Conservation (phyloP, 2,888 invertebrate species). For the Stenichneumon culpator region DNA sequence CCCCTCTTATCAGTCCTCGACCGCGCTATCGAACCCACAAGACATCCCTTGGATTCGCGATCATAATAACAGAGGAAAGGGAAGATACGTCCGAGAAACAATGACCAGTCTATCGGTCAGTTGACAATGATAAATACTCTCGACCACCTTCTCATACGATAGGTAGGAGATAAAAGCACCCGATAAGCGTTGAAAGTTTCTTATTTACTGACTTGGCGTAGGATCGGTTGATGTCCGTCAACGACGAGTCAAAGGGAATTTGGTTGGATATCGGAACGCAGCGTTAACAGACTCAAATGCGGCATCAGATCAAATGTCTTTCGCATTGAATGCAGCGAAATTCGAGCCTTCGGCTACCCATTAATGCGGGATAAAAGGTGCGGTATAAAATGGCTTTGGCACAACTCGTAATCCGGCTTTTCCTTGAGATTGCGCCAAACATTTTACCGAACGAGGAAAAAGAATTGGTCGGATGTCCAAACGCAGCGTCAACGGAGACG, state of each 20-base stretch:
- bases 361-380: background rate
- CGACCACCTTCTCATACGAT: background rate
- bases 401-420: background rate
- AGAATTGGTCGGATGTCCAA: background rate
- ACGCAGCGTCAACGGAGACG: too few species aligned
- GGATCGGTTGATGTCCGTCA: background rate
- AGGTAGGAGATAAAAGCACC: background rate
- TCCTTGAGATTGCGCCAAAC: constrained; percentile 1
- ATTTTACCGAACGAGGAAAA: background rate
- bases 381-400: background rate
- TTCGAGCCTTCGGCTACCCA: background rate
- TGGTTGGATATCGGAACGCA: background rate
- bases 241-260: background rate
- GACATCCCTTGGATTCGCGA: background rate
- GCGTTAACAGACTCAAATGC: background rate
- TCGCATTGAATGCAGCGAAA: background rate
- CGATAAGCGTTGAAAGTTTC: background rate
- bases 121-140: background rate
- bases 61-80: background rate
- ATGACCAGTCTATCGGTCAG: background rate
- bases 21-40: constrained; percentile 3
- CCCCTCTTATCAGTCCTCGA: constrained; percentile 51
- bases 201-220: background rate
- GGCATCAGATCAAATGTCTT: background rate
- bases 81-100: background rate